Evolutionary conservation across 1,140 invertebrate species (phyloP).

Genomic region (Drosophila ambigua): DNA sequence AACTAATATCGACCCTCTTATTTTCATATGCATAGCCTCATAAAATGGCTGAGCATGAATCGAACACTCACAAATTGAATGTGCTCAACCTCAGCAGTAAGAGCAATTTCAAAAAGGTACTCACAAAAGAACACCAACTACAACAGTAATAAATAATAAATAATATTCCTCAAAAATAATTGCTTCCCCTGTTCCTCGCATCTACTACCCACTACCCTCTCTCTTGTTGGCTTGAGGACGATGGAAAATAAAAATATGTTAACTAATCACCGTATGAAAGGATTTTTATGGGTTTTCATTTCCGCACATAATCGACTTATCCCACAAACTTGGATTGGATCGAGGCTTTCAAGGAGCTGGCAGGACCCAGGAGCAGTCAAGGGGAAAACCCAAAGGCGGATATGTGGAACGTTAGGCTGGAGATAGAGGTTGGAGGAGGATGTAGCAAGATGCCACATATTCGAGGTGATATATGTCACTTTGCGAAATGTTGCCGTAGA

Average conservation of each 20-base stretch:
- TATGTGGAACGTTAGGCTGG: conserved; percentile 73
- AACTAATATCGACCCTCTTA: conserved; percentile 39
- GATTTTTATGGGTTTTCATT: conserved; percentile 84
- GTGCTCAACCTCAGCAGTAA: conserved; percentile 58
- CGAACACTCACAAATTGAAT: conserved; percentile 56
- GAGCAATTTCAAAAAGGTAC: conserved; percentile 33
- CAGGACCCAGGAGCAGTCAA: conserved; percentile 53
- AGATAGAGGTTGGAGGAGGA: neutral
- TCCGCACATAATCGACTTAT: conserved; percentile 78
- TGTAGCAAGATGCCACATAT: conserved; percentile 21
- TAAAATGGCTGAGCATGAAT: conserved; percentile 54
- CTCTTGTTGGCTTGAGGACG: conserved; percentile 36
- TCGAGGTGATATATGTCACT: conserved; percentile 75
- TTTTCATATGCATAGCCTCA: conserved; percentile 70
- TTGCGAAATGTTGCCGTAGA: conserved; percentile 56
- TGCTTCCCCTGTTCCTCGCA: conserved; percentile 60
- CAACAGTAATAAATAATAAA: conserved; percentile 79
- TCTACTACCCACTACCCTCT: neutral
- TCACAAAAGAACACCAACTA: conserved; percentile 24
- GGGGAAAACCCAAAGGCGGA: conserved; percentile 81
- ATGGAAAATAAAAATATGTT: conserved; percentile 76
- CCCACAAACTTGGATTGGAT: conserved; percentile 34
- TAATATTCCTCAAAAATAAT: conserved; percentile 83
- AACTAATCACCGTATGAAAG: conserved; percentile 83
- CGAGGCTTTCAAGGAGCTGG: conserved; percentile 20